These are phyloP conservation scores for Euphonia xanthogaster DNA, from an alignment of 2,797 vertebrate genomes.

Conservation along the genomic window DNA sequence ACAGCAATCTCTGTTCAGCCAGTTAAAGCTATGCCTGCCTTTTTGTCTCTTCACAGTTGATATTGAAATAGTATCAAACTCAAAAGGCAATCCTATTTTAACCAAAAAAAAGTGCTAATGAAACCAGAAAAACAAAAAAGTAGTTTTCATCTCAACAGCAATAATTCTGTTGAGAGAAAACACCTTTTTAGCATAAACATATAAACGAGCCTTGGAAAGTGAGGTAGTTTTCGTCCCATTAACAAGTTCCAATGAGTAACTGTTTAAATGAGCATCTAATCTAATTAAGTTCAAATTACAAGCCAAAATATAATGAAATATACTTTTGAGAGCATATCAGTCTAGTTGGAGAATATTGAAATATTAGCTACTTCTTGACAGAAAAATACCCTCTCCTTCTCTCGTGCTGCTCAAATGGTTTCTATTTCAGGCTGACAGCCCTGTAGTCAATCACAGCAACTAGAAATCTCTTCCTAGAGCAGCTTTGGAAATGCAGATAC, in stretches of 20 bases:
- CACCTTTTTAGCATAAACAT: neutral
- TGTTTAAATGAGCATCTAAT: neutral
- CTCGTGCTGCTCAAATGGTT: neutral
- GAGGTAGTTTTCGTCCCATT: neutral
- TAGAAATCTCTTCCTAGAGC: neutral
- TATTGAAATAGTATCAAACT: neutral
- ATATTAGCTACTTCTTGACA: neutral
- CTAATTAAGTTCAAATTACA: neutral
- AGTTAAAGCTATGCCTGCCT: neutral
- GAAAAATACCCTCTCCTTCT: slow-evolving; percentile 9
- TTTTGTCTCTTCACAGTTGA: neutral
- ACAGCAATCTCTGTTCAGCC: neutral
- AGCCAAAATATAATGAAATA: neutral
- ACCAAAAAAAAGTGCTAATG: neutral
- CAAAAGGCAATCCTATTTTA: neutral
- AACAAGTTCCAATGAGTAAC: neutral
- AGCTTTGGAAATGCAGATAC: neutral
- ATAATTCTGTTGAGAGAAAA: neutral
- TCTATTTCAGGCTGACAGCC: neutral
- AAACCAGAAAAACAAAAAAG: neutral
- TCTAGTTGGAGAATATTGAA: neutral
- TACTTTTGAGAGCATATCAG: neutral
- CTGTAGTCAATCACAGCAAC: neutral
- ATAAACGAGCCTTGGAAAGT: neutral
- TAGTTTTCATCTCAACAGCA: neutral